Conservation (phyloP, 1,140 invertebrate species). For the Drosophila burlai region DNA sequence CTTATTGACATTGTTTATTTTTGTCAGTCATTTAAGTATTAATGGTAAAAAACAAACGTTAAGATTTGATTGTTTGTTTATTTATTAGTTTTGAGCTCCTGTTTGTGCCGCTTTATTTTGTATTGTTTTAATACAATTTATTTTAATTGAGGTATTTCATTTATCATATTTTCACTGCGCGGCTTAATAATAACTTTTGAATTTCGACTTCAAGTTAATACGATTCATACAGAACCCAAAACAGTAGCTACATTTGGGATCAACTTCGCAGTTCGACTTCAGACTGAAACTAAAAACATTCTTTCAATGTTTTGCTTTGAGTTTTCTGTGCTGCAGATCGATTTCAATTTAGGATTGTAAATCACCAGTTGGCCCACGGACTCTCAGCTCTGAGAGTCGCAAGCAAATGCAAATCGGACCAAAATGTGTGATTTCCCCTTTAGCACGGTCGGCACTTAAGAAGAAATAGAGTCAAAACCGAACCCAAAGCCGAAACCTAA, state of each 20-base stretch:
- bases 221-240: neutral
- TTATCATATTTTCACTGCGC: neutral
- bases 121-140: neutral
- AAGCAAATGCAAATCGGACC: conserved; percentile 79
- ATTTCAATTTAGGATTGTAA: conserved; percentile 52
- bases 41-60: no score
- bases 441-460: conserved; percentile 58
- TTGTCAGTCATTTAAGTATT: no score
- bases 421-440: conserved; percentile 77
- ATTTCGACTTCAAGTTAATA: neutral
- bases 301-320: neutral
- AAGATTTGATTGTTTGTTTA: no score
- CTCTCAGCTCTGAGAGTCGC: conserved; percentile 29
- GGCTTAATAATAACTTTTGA: neutral
- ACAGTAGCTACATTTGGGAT: conserved; percentile 44
- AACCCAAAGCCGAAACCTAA: conserved; percentile 28
- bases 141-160: neutral
- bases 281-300: conserved; percentile 18
- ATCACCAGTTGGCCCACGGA: conserved; percentile 31
- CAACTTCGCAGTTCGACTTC: conserved; percentile 38
- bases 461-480: conserved; percentile 18
- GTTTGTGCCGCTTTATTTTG: no score
- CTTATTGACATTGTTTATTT: no score
- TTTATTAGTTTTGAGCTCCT: no score
- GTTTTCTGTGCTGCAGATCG: conserved; percentile 3